Conservation (phyloP, 2,113 vertebrate species). For the Nettapus auritus region DNA sequence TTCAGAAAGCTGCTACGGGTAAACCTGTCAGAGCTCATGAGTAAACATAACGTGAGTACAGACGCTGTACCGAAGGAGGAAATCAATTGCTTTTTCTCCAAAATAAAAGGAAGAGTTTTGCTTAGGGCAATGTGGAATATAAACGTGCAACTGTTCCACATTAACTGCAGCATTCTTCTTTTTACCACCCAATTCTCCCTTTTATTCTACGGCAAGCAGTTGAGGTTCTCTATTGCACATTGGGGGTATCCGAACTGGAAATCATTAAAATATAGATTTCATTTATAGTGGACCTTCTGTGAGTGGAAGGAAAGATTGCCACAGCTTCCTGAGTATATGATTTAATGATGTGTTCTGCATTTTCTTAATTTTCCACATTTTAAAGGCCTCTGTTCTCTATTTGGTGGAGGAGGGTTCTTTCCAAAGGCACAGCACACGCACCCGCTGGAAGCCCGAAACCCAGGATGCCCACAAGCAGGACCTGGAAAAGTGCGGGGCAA, state of each 20-base stretch:
- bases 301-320: constrained; percentile 75
- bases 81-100: constrained; percentile 59
- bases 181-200: constrained; percentile 69
- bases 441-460: background rate
- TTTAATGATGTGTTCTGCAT: constrained; percentile 79
- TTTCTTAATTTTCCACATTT: constrained; percentile 81
- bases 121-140: constrained; percentile 71
- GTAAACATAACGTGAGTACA: constrained; percentile 64
- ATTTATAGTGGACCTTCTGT: constrained; percentile 71
- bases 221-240: constrained; percentile 39
- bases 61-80: constrained; percentile 2
- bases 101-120: constrained; percentile 73
- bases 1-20: constrained; percentile 47
- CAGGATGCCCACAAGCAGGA: background rate
- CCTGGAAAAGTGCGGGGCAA: background rate
- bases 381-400: constrained; percentile 73
- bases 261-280: constrained; percentile 76
- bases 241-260: constrained; percentile 74
- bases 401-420: constrained; percentile 27
- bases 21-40: constrained; percentile 64
- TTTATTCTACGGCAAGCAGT: constrained; percentile 38
- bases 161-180: constrained; percentile 74
- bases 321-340: constrained; percentile 71
- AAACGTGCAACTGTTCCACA: constrained; percentile 72
- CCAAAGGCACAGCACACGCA: constrained; percentile 11